A percentile compares a stretch with the other conserved stretches of the same genome.
Conservation (phyloP, 2,888 invertebrate species). For the Nephrotoma guestfalica region DNA sequence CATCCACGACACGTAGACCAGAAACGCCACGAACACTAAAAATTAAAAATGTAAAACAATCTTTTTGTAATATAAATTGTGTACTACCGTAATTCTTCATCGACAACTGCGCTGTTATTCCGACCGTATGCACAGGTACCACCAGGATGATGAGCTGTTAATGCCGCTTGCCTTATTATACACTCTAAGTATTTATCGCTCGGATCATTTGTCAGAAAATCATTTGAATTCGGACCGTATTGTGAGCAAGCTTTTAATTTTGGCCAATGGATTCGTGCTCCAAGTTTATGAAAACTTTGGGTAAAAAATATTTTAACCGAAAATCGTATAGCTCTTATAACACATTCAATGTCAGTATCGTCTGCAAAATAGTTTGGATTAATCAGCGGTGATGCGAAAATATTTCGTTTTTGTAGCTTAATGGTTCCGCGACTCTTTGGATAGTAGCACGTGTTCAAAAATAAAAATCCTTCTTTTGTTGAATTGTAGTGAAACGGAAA, state of each 20-base stretch:
- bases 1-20: slow-evolving; percentile 60
- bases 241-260: slow-evolving; percentile 40
- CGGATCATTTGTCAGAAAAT: slow-evolving; percentile 23
- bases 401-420: slow-evolving; percentile 39
- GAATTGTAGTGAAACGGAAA: slow-evolving; percentile 50
- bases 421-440: slow-evolving; percentile 57
- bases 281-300: slow-evolving; percentile 41
- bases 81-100: slow-evolving; percentile 43
- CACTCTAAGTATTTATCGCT: slow-evolving; percentile 47
- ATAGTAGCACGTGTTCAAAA: slow-evolving; percentile 49
- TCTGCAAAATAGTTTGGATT: slow-evolving; percentile 59
- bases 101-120: slow-evolving; percentile 43
- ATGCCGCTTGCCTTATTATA: slow-evolving; percentile 42
- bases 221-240: slow-evolving; percentile 35
- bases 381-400: slow-evolving; percentile 46
- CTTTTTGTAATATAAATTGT: not conserved
- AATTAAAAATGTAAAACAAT: not conserved
- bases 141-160: slow-evolving; percentile 65
- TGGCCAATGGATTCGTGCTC: slow-evolving; percentile 51
- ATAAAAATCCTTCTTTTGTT: slow-evolving; percentile 51
- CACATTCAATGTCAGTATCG: slow-evolving; percentile 45
- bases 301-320: slow-evolving; percentile 39
- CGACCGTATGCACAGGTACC: slow-evolving; percentile 63
- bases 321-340: slow-evolving; percentile 43
- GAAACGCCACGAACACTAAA: slow-evolving; percentile 48